A percentile compares a stretch with the other conserved stretches of the same genome.
These are phyloP conservation scores for Ciconia maguari DNA, from an alignment of 2,113 vertebrate species.

Conservation along the genomic window DNA sequence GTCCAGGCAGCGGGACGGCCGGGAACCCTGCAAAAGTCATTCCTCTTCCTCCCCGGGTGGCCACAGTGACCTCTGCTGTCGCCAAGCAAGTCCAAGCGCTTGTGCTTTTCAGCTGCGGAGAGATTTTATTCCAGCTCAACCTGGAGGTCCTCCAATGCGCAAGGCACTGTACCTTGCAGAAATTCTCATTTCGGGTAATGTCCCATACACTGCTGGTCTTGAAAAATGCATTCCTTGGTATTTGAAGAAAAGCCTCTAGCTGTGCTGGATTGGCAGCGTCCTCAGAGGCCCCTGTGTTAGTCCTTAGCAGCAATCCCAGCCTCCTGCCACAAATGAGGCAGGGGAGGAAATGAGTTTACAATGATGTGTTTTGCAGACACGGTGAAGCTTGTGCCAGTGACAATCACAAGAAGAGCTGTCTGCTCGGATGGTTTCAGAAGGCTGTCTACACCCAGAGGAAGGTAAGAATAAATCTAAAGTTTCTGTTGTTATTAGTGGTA, in stretches of 20 bases:
- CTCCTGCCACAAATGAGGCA: not conserved
- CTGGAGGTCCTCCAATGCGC: not conserved
- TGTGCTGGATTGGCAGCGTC: not conserved
- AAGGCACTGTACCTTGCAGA: not conserved
- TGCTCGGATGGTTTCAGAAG: not conserved
- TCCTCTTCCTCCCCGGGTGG: not conserved
- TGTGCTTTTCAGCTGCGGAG: not conserved
- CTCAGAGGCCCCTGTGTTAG: not conserved
- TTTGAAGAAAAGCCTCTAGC: not conserved
- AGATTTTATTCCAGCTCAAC: not conserved
- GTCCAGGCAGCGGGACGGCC: rapidly evolving
- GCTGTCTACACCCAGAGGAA: not conserved
- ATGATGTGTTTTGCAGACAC: not conserved
- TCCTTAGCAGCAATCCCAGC: not conserved
- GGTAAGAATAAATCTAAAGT: not conserved
- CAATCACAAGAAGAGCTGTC: not conserved
- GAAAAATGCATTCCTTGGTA: slow-evolving; percentile 6
- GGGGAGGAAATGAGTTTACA: not conserved
- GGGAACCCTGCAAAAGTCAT: not conserved
- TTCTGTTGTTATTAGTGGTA: not conserved
- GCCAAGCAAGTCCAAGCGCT: rapidly evolving
- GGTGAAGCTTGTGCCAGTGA: not conserved
- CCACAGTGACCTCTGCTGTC: not conserved
- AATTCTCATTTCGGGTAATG: not conserved
- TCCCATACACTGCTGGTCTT: not conserved